Evolutionary conservation across 2,797 vertebrate genomes (phyloP).

Genomic region (Mionectes olivaceus): DNA sequence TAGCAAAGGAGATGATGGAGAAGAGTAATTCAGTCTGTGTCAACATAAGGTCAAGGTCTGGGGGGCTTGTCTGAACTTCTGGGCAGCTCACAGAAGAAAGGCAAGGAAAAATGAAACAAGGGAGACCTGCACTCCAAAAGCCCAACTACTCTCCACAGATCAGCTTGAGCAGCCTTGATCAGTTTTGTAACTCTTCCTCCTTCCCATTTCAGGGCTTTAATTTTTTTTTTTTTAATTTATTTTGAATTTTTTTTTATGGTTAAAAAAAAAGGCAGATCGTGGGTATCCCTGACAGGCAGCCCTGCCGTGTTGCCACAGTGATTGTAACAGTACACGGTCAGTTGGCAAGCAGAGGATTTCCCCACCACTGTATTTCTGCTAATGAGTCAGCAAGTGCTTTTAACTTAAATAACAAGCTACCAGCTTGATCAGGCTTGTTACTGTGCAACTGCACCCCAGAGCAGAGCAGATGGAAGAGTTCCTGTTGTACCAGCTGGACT

Average conservation of each 20-base stretch:
- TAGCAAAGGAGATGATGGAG: neutral
- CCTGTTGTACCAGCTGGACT: neutral
- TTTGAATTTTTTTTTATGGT: neutral
- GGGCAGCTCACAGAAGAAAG: neutral
- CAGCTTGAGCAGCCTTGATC: neutral
- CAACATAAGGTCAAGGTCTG: neutral
- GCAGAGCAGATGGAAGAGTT: constrained; percentile 18
- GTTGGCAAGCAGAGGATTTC: neutral
- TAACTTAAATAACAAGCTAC: neutral
- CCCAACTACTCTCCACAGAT: neutral
- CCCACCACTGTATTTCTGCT: neutral
- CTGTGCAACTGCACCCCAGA: neutral
- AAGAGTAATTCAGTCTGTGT: constrained; percentile 14
- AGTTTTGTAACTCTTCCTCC: neutral
- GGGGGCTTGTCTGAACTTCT: neutral
- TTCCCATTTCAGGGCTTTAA: neutral
- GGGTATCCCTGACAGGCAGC: neutral
- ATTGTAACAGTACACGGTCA: neutral
- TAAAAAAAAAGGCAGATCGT: neutral
- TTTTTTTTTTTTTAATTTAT: neutral
- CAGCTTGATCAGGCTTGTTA: neutral
- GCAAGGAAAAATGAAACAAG: neutral
- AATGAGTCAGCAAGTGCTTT: constrained; percentile 34
- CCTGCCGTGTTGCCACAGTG: neutral
- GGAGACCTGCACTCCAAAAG: neutral